A percentile compares a stretch with the other conserved stretches of the same genome.
Evolutionary conservation across 30 jellyfish, hydroid and myxozoan genomes (phyloP).

Genomic region (Rhopilema esculentum): DNA sequence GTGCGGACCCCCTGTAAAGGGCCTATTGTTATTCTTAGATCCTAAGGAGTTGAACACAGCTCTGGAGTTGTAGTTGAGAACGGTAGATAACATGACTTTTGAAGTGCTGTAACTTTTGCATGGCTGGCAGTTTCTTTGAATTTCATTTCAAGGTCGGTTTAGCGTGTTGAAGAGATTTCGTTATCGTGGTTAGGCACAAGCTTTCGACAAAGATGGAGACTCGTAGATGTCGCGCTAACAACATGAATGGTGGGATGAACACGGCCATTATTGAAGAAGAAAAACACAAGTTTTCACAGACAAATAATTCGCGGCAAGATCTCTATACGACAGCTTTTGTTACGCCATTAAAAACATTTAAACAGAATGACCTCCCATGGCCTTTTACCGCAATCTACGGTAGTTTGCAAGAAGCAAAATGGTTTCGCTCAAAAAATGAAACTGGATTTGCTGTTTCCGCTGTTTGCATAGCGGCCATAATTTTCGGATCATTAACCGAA

Average conservation of each 20-base stretch:
- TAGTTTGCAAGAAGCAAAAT: conserved; percentile 23
- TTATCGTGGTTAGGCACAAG: neutral
- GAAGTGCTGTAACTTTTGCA: neutral
- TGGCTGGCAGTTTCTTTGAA: neutral
- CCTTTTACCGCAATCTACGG: conserved; percentile 32
- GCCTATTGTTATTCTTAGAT: conserved; percentile 16
- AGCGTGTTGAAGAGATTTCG: neutral
- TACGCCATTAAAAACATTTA: conserved; percentile 47
- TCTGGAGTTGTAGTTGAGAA: conserved; percentile 9
- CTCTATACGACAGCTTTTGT: conserved; percentile 69
- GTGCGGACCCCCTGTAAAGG: conserved; percentile 36
- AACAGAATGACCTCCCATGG: conserved; percentile 52
- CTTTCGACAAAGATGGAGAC: conserved; percentile 24
- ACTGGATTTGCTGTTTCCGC: conserved; percentile 60
- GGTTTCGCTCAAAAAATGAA: conserved; percentile 41
- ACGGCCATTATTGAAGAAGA: conserved; percentile 47
- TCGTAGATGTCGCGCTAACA: conserved; percentile 36
- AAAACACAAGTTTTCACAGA: conserved; percentile 6
- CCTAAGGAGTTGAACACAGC: conserved; percentile 5
- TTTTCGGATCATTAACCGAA: conserved; percentile 56
- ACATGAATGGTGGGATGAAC: conserved; percentile 30
- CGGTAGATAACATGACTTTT: neutral
- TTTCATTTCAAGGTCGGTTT: neutral
- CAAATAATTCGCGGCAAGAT: conserved; percentile 53
- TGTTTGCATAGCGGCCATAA: conserved; percentile 73